These are phyloP conservation scores for Cinclus cinclus DNA, from an alignment of 2,113 vertebrate genomes.

Conservation along the genomic window DNA sequence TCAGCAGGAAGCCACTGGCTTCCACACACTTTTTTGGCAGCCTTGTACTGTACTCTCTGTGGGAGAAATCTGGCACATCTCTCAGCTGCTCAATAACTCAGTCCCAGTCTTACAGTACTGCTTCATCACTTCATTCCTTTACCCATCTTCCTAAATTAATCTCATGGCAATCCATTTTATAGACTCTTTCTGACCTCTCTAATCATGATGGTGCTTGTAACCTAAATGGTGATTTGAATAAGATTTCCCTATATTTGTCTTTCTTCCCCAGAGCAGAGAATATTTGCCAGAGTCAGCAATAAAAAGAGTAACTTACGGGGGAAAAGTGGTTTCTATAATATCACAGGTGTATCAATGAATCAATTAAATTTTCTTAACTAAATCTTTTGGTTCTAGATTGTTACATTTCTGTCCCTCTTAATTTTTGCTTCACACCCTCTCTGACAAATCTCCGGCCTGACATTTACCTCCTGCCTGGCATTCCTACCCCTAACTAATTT, in stretches of 20 bases:
- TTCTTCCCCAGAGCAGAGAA: not conserved
- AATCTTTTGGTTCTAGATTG: not conserved
- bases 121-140: not conserved
- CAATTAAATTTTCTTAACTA: not conserved
- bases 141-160: conserved; percentile 17
- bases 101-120: not conserved
- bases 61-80: not conserved
- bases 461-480: not conserved
- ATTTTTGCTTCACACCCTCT: not conserved
- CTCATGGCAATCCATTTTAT: conserved; percentile 7
- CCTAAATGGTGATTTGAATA: not conserved
- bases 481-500: not conserved
- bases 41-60: not conserved
- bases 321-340: not conserved
- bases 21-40: not conserved
- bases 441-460: not conserved
- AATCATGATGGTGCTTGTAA: not conserved
- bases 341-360: not conserved
- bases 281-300: not conserved
- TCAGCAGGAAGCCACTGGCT: not conserved
- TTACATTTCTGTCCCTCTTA: not conserved
- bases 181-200: not conserved
- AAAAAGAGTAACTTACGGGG: not conserved
- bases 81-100: not conserved
- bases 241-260: not conserved